Evolutionary conservation across 1,140 invertebrate genomes (phyloP).

Genomic region (Nautilus pompilius): DNA sequence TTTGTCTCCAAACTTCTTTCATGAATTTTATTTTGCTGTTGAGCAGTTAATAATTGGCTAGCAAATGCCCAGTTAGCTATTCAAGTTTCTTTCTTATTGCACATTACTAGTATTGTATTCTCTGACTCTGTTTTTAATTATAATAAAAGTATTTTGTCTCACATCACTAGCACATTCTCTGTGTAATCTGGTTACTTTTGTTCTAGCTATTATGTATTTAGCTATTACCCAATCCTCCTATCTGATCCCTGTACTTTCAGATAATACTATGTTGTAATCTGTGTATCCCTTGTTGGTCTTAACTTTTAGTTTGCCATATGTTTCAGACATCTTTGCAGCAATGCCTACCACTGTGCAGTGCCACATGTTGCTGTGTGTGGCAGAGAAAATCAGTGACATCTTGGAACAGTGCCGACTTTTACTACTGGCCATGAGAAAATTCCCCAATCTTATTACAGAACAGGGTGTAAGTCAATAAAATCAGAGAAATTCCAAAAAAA

Average conservation of each 20-base stretch:
- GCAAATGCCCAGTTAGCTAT: too few species aligned
- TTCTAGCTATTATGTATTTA: not conserved
- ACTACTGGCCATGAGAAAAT: slow-evolving; percentile 73
- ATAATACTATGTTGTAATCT: not conserved
- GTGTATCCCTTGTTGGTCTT: not conserved
- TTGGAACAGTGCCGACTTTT: slow-evolving; percentile 81
- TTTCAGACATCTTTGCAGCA: slow-evolving; percentile 43
- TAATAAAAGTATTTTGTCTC: not conserved
- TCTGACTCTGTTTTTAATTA: too few species aligned
- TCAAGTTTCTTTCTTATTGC: too few species aligned
- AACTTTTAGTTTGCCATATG: not conserved
- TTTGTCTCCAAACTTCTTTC: too few species aligned
- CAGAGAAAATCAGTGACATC: slow-evolving; percentile 80
- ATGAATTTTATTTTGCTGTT: too few species aligned
- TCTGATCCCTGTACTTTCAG: not conserved
- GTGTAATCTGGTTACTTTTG: not conserved
- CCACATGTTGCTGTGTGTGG: slow-evolving; percentile 68
- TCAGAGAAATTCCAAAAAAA: slow-evolving; percentile 12
- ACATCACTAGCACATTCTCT: not conserved
- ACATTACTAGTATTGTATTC: too few species aligned
- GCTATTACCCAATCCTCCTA: not conserved
- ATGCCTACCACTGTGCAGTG: slow-evolving; percentile 45
- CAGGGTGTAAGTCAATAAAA: slow-evolving; percentile 65
- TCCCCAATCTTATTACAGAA: slow-evolving; percentile 73
- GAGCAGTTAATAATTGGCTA: too few species aligned